Conservation (phyloP, 2,797 vertebrate species). For the Epinephelus coioides region DNA sequence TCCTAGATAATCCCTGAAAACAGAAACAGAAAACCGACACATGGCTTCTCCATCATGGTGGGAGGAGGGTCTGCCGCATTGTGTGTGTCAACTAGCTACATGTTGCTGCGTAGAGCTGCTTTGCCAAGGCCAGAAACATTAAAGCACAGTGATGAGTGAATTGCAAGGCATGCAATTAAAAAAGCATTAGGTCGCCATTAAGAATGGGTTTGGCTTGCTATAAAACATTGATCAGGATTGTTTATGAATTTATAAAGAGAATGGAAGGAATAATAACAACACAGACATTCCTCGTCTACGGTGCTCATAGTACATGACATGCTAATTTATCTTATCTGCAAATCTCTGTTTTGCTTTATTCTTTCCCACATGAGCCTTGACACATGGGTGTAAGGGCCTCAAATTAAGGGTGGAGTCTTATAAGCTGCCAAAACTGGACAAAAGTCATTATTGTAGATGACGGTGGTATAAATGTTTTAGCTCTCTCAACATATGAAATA, state of each 20-base stretch:
- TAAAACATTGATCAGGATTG: constrained; percentile 48
- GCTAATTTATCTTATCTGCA: constrained; percentile 19
- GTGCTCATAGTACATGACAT: constrained; percentile 11
- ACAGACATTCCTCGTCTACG: constrained; percentile 2
- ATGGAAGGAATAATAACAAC: constrained; percentile 16
- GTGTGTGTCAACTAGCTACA: constrained; percentile 30
- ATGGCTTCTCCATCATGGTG: constrained; percentile 61
- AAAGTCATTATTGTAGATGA: constrained; percentile 62
- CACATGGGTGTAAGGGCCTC: constrained; percentile 15
- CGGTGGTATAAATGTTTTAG: constrained; percentile 60
- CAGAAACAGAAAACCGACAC: constrained; percentile 53
- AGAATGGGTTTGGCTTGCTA: constrained; percentile 30
- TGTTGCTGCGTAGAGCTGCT: constrained; percentile 41
- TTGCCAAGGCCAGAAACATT: constrained; percentile 38
- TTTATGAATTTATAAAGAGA: constrained; percentile 53
- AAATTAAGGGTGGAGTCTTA: constrained; percentile 20
- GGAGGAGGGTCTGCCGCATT: constrained; percentile 35
- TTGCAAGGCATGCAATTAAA: constrained; percentile 65
- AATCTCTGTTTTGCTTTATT: constrained; percentile 43
- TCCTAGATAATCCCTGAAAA: constrained; percentile 67
- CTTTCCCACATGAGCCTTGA: constrained; percentile 45
- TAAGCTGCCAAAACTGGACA: constrained; percentile 42
- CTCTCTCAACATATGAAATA: constrained; percentile 53
- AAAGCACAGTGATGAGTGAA: constrained; percentile 35
- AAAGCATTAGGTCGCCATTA: constrained; percentile 62